These are phyloP conservation scores for Hemiscyllium ocellatum DNA, from an alignment of 2,113 vertebrate genomes.

Conservation along the genomic window DNA sequence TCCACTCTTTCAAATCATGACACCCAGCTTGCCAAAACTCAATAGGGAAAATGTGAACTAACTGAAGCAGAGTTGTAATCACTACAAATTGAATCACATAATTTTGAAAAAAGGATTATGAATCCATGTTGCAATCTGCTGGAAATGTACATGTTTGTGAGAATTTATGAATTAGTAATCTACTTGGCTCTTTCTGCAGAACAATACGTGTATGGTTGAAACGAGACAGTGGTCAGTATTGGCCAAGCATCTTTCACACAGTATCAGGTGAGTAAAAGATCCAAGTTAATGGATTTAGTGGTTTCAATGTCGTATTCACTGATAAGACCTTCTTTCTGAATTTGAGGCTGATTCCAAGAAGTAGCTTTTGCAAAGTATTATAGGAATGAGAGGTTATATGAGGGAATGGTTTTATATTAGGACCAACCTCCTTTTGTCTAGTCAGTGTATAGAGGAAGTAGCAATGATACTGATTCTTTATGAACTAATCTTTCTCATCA, in stretches of 20 bases:
- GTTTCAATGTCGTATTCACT: neutral
- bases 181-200: constrained; percentile 51
- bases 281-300: too few relatives aligned
- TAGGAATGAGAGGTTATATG: neutral
- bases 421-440: neutral
- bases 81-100: neutral
- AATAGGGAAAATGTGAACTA: neutral
- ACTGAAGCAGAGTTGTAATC: neutral
- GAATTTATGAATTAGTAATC: neutral
- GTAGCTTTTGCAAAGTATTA: neutral
- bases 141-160: neutral
- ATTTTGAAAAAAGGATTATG: neutral
- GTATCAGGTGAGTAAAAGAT: constrained; percentile 75
- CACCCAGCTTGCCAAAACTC: neutral
- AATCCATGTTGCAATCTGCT: neutral
- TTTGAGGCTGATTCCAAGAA: neutral
- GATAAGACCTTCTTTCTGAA: too few relatives aligned
- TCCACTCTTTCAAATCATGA: too few relatives aligned
- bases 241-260: constrained; percentile 91
- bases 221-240: constrained; percentile 92
- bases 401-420: neutral
- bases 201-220: constrained; percentile 93
- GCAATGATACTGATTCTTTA: neutral
- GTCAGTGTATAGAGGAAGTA: neutral
- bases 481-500: neutral